These are phyloP conservation scores for Furcifer pardalis DNA, from an alignment of 2,797 vertebrate genomes.

Conservation along the genomic window DNA sequence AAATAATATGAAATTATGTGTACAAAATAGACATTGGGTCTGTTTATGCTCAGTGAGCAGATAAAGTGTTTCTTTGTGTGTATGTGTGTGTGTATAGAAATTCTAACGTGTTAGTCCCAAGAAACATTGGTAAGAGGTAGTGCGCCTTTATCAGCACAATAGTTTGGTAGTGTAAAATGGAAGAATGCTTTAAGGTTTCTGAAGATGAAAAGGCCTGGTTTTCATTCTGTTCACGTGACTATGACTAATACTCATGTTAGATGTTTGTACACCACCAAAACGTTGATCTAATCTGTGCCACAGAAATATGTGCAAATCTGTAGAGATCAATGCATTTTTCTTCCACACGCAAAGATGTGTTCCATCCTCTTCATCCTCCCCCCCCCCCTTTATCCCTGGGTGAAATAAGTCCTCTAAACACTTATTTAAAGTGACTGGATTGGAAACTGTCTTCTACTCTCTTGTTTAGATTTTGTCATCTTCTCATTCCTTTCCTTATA, in stretches of 20 bases:
- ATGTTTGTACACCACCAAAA: slow-evolving; percentile 19
- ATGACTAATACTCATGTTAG: slow-evolving; percentile 19
- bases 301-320: slow-evolving; percentile 32
- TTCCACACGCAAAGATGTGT: background rate
- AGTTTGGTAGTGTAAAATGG: slow-evolving; percentile 64
- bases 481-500: slow-evolving; percentile 71
- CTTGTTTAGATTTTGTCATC: slow-evolving; percentile 60
- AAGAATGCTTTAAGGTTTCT: slow-evolving; percentile 66
- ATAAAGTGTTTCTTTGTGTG: slow-evolving; percentile 70
- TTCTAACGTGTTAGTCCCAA: slow-evolving; percentile 74
- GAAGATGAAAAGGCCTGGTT: slow-evolving; percentile 49
- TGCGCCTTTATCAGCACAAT: slow-evolving; percentile 74
- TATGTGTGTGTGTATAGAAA: slow-evolving; percentile 78
- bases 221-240: slow-evolving; percentile 30
- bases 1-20: slow-evolving; percentile 71
- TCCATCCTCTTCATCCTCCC: slow-evolving; percentile 29
- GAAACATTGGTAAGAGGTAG: slow-evolving; percentile 68
- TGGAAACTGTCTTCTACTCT: slow-evolving; percentile 53
- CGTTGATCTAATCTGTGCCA: slow-evolving; percentile 46
- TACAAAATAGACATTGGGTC: slow-evolving; percentile 75
- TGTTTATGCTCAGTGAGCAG: slow-evolving; percentile 74
- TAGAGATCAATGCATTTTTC: slow-evolving; percentile 51
- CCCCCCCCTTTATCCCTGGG: background rate
- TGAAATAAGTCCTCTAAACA: slow-evolving; percentile 53
- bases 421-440: slow-evolving; percentile 61